Evolutionary conservation across 2,888 invertebrate species (phyloP).

Genomic region (Eueremaeus valkanovi): DNA sequence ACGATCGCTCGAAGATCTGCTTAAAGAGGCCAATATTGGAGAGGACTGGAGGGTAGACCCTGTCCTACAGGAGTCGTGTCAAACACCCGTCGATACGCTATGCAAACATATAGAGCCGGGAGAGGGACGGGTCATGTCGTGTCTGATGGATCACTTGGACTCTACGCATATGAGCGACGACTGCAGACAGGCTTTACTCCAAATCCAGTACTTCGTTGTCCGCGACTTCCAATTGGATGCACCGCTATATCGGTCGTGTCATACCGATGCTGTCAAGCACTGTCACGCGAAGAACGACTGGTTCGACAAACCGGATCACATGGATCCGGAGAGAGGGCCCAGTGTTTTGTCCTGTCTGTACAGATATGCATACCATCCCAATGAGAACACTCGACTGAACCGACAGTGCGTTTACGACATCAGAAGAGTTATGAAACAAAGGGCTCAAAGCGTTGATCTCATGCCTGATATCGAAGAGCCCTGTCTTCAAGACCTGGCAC

Average conservation of each 20-base stretch:
- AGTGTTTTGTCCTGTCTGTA: conserved; percentile 87
- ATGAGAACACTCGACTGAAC: conserved; percentile 51
- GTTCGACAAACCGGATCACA: conserved; percentile 62
- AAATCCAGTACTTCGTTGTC: conserved; percentile 95
- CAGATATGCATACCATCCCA: conserved; percentile 56
- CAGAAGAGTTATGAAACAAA: conserved; percentile 82
- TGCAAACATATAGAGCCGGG: conserved; percentile 62
- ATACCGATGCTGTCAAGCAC: conserved; percentile 73
- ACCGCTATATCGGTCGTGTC: conserved; percentile 79
- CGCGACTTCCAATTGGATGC: conserved; percentile 89
- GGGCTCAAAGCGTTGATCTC: conserved; percentile 85
- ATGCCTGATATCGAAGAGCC: conserved; percentile 88
- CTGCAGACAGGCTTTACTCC: conserved; percentile 85
- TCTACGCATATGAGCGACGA: conserved; percentile 76
- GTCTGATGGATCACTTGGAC: conserved; percentile 86
- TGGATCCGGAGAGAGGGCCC: conserved; percentile 73
- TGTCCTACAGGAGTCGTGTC: conserved; percentile 77
- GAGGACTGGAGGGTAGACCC: conserved; percentile 95
- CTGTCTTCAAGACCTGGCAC: conserved; percentile 80
- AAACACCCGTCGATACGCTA: conserved; percentile 72
- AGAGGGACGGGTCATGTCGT: conserved; percentile 69
- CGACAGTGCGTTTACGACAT: conserved; percentile 65
- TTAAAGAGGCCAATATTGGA: conserved; percentile 85
- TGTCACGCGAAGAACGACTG: conserved; percentile 76
- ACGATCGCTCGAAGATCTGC: conserved; percentile 70